Percentiles rank a stretch among this genome's conserved stretches.
Evolutionary conservation across 2,888 invertebrate species (phyloP).

Genomic region (Myathropa florea): DNA sequence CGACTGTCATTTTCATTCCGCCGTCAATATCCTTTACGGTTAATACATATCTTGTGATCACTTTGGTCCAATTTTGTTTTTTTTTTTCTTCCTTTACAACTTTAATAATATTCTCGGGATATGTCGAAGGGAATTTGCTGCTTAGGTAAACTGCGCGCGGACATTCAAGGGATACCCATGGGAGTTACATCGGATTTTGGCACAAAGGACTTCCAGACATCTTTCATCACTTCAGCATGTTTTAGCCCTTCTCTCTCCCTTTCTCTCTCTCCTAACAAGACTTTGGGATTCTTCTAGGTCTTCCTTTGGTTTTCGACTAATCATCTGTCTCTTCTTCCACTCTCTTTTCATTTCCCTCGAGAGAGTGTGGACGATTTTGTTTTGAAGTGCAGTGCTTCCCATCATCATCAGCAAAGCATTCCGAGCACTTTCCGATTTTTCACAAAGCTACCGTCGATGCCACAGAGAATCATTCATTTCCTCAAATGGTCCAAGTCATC

Average conservation of each 20-base stretch:
- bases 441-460: no score
- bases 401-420: no score
- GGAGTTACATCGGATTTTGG: background rate
- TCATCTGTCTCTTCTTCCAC: no score
- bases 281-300: background rate
- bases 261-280: background rate
- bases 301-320: background rate
- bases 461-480: no score
- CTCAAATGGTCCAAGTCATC: no score
- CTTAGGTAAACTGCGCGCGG: background rate
- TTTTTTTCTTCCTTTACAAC: background rate
- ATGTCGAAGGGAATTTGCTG: background rate
- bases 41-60: background rate
- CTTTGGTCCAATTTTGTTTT: background rate
- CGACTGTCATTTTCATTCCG: background rate
- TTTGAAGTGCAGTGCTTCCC: no score
- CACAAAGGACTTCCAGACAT: background rate
- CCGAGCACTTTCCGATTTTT: no score
- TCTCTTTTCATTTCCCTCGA: no score
- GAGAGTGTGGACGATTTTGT: no score
- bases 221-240: background rate
- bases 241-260: background rate
- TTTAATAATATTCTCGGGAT: background rate
- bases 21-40: background rate
- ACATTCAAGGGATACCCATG: background rate